These are phyloP conservation scores for Perithous albicinctus DNA, from an alignment of 2,888 invertebrate genomes.

Conservation along the genomic window DNA sequence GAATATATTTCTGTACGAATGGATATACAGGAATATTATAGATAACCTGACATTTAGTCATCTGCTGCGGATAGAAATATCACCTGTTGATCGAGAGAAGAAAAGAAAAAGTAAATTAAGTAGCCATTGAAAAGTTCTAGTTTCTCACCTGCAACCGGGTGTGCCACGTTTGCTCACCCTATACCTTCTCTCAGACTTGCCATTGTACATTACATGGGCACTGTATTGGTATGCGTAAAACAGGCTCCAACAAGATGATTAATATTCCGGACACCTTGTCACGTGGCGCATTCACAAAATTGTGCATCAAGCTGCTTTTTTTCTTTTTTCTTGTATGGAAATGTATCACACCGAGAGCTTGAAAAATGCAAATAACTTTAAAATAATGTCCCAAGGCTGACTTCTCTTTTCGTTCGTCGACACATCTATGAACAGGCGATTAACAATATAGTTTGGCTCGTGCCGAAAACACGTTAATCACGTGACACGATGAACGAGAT, in stretches of 20 bases:
- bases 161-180: conserved; percentile 21
- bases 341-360: no score
- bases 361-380: no score
- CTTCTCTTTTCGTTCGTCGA: no score
- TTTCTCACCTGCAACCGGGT: conserved; percentile 56
- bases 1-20: neutral
- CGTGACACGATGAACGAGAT: no score
- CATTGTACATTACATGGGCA: conserved; percentile 3
- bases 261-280: neutral
- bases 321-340: no score
- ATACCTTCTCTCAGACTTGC: conserved; percentile 1
- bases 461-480: no score
- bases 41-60: neutral
- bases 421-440: no score
- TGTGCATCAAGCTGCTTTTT: no score
- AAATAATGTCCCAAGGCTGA: no score
- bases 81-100: neutral
- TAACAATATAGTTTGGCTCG: no score
- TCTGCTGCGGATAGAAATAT: neutral
- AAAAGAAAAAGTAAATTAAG: neutral
- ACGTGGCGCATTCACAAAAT: no score
- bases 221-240: neutral
- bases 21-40: neutral
- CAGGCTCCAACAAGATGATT: neutral
- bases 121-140: conserved; percentile 1